Conservation (phyloP, 2,113 vertebrate genomes). For the western clawed frog (Xenopus tropicalis) region DNA sequence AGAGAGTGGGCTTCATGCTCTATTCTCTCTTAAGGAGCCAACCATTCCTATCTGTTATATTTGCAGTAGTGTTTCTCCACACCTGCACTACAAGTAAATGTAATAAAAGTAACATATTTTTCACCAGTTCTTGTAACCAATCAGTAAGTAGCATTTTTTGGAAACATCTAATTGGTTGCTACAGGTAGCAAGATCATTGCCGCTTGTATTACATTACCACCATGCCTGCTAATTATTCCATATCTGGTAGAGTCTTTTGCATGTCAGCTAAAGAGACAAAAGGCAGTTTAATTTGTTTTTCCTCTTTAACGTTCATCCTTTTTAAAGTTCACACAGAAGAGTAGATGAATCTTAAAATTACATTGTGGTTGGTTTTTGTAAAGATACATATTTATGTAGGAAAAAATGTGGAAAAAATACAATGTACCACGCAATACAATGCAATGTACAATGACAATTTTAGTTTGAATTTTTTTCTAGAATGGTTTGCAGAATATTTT, state of each 20-base stretch:
- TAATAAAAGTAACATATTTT: no score
- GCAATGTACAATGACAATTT: constrained; percentile 6
- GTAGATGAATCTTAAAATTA: constrained; percentile 19
- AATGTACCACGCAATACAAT: background rate
- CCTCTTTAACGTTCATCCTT: constrained; percentile 5
- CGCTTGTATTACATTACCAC: no score
- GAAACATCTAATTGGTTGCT: no score
- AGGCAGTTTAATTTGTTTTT: background rate
- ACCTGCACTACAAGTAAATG: no score
- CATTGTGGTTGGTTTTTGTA: constrained; percentile 36
- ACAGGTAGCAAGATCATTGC: no score
- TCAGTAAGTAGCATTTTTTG: no score
- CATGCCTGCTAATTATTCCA: background rate
- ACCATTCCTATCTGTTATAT: no score
- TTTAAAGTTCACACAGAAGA: constrained; percentile 29
- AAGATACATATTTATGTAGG: constrained; percentile 27
- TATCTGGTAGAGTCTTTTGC: background rate
- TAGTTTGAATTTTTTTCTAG: constrained; percentile 4
- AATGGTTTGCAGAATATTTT: constrained; percentile 10
- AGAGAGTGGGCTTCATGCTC: no score
- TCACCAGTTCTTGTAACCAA: no score
- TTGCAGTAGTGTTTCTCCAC: no score
- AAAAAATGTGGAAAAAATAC: background rate
- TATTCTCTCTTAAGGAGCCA: no score
- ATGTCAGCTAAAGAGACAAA: background rate